Evolutionary conservation across 1,140 invertebrate species (phyloP).

Genomic region (Ridgeia piscesae): DNA sequence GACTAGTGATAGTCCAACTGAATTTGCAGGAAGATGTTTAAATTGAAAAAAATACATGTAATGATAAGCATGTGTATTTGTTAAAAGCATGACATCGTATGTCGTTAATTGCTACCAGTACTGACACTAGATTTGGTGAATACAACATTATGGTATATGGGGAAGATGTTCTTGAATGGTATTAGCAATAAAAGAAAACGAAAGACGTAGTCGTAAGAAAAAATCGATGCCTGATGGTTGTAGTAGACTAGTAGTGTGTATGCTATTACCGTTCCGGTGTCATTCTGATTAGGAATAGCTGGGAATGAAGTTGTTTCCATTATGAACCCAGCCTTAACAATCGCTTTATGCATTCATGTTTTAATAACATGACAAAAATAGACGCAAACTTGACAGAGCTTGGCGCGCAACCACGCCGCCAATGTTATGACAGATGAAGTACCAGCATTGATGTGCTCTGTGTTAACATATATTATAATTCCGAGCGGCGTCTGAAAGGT

Average conservation of each 20-base stretch:
- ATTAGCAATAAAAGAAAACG: background rate
- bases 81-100: too few species aligned
- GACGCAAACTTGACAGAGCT: background rate
- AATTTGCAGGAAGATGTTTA: too few species aligned
- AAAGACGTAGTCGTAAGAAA: background rate
- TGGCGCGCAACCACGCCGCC: background rate
- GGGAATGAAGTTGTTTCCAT: background rate
- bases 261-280: background rate
- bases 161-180: background rate
- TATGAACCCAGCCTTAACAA: background rate
- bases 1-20: too few species aligned
- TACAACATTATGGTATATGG: too few species aligned
- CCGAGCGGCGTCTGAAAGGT: too few species aligned
- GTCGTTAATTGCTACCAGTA: background rate
- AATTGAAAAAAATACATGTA: too few species aligned
- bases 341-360: background rate
- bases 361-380: background rate
- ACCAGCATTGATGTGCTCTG: background rate
- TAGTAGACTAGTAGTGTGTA: background rate
- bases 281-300: background rate
- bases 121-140: background rate
- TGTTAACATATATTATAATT: background rate
- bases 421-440: background rate
- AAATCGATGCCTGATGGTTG: background rate
- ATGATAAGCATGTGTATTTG: too few species aligned